Percentiles rank a stretch among this genome's conserved stretches.
These are phyloP conservation scores for Todiramphus saurophagus DNA, from an alignment of 2,113 vertebrate genomes.

Conservation along the genomic window DNA sequence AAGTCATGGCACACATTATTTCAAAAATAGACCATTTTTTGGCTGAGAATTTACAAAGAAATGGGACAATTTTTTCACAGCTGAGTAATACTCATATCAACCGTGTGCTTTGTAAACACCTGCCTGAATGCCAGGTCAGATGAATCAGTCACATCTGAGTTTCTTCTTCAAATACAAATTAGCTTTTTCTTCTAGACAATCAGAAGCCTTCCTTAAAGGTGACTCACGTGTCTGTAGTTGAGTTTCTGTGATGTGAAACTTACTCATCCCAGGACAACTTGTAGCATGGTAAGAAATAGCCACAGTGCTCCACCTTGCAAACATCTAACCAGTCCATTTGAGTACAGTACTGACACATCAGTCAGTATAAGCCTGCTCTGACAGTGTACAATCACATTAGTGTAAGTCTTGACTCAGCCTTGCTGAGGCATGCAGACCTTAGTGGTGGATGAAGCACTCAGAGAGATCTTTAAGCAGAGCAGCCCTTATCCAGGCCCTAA, in stretches of 20 bases:
- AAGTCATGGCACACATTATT: neutral
- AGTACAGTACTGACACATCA: neutral
- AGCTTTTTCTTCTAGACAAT: neutral
- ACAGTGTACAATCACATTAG: neutral
- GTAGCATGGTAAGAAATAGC: neutral
- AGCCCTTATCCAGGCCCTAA: neutral
- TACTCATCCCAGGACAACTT: neutral
- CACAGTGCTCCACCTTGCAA: neutral
- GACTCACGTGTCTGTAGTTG: neutral
- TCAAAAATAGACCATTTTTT: neutral
- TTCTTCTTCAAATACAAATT: neutral
- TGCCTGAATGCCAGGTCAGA: slow-evolving; percentile 44
- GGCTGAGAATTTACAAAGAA: neutral
- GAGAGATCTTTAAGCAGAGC: neutral
- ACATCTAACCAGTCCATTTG: neutral
- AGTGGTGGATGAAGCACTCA: neutral
- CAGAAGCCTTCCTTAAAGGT: neutral
- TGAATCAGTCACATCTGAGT: slow-evolving; percentile 38
- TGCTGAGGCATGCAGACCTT: neutral
- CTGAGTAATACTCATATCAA: slow-evolving; percentile 28
- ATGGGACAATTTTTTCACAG: neutral
- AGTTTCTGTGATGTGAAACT: neutral
- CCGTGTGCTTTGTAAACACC: neutral
- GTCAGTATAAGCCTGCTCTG: rapidly evolving
- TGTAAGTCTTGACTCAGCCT: neutral